phyloP scores from a whole-genome alignment of 2,888 invertebrate species.

The Chirona hameri region DNA sequence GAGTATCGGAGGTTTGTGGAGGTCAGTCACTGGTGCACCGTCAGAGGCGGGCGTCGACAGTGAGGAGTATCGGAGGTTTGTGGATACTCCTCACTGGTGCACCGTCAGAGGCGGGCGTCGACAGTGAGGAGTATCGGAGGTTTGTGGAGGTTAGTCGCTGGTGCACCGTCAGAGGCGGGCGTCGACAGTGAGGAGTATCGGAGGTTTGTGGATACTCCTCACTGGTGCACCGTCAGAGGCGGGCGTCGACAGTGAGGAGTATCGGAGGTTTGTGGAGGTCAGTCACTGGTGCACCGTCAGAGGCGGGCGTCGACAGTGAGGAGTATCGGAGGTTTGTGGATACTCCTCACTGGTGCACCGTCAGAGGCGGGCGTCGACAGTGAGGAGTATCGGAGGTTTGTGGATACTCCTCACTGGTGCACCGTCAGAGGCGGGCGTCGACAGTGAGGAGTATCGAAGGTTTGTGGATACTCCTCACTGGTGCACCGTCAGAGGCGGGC shows the following conservation, averaged over 20 bases:
- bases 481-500: slow-evolving; percentile 71
- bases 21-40: too few species aligned
- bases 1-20: slow-evolving; percentile 64
- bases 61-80: slow-evolving; percentile 63
- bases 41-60: slow-evolving; percentile 67
- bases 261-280: slow-evolving; percentile 61
- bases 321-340: slow-evolving; percentile 64
- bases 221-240: too few species aligned
- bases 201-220: slow-evolving; percentile 61
- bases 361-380: slow-evolving; percentile 67
- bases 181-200: slow-evolving; percentile 65
- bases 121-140: slow-evolving; percentile 63
- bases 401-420: too few species aligned
- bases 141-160: too few species aligned
- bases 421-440: slow-evolving; percentile 67
- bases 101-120: slow-evolving; percentile 67
- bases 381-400: slow-evolving; percentile 63
- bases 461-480: too few species aligned
- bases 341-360: too few species aligned
- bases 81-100: too few species aligned
- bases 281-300: too few species aligned
- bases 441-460: slow-evolving; percentile 63
- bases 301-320: slow-evolving; percentile 64
- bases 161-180: slow-evolving; percentile 71
- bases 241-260: slow-evolving; percentile 65